Percentiles rank a stretch among this genome's conserved stretches.
Evolutionary conservation across 2,888 invertebrate species (phyloP).

Genomic region (Hypena proboscidalis): DNA sequence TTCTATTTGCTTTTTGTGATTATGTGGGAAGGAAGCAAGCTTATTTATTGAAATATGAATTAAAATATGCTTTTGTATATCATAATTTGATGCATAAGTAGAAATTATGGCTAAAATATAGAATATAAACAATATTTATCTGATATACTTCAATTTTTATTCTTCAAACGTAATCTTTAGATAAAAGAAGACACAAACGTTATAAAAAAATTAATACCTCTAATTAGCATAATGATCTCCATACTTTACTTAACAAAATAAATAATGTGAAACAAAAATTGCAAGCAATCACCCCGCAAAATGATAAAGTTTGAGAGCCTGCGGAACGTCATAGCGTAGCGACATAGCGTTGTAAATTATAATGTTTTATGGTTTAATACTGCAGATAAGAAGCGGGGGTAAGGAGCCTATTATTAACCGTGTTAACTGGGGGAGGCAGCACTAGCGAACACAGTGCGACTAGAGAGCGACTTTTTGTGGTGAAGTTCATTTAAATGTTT

Average conservation of each 20-base stretch:
- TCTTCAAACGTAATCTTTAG: too few relatives aligned
- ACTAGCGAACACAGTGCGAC: constrained; percentile 32
- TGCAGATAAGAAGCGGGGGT: constrained; percentile 81
- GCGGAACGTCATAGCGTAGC: constrained; percentile 72
- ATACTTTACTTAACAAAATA: neutral
- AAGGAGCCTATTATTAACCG: constrained; percentile 82
- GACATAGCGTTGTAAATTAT: constrained; percentile 81
- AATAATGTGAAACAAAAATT: too few relatives aligned
- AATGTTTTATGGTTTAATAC: constrained; percentile 86
- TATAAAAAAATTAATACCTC: too few relatives aligned
- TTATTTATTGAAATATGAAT: too few relatives aligned
- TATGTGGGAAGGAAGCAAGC: constrained; percentile 7
- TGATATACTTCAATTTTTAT: too few relatives aligned
- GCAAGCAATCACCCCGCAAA: too few relatives aligned
- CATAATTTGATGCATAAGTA: too few relatives aligned
- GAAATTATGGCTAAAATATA: too few relatives aligned
- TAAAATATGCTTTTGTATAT: too few relatives aligned
- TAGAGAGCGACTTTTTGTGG: constrained; percentile 38
- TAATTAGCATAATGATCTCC: neutral
- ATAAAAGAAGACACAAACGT: too few relatives aligned
- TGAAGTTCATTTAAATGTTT: constrained; percentile 8
- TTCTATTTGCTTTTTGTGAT: constrained; percentile 23
- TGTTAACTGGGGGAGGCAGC: constrained; percentile 65
- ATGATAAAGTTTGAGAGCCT: constrained; percentile 65
- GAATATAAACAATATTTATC: too few relatives aligned